Evolutionary conservation across 2,888 invertebrate genomes (phyloP), one percentile per base, ranked within the genome.

Genomic region (Sarcophaga variegata): DNA sequence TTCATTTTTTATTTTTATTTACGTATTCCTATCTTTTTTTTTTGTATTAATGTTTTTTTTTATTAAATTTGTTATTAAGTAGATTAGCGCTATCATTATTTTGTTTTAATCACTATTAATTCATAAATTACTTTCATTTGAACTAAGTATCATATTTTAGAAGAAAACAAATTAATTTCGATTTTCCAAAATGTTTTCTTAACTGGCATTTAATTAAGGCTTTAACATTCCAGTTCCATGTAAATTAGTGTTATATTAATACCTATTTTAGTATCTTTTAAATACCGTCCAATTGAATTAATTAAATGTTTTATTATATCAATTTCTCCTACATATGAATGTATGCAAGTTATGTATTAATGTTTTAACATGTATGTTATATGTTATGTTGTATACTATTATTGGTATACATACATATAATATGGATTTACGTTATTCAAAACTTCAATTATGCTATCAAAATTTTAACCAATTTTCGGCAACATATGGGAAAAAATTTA

Each of bases 1-100:
- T 88, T 88, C 64, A 88, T 90, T 90, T 90, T 89, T 88, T 88
- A 82, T 86, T 66, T 47, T 85, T 83, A 75, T 86, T 88, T 81
- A 74, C 63, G 60, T 74, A 49, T 20, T 85, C 37, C 75, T 81
- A 49, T 77, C 59, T 78, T 85, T 76, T 84, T 60, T 63, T 45
- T 83, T 76, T 81, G 20, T 20, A 70, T 69, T 49, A 69, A 75
- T 79, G 25, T 83, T 70, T 62, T 76, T 78, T 27, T 63, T 80
- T 67, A 22, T 8, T 66, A 45, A 20, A 59, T 77, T 11, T 20
- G 27, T 49, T 71, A 14, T 47, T 14, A 64, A 78, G 67, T 20
- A 69, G 64, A 45, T 54, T 20, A 63, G 69, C 69, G 79, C n/a
- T 22, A 69, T 27, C 47, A 67, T 78, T 78, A 81, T 76, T 77